Evolutionary conservation across 2,888 invertebrate species (phyloP).

Genomic region (Amblyjoppa fuscipennis): DNA sequence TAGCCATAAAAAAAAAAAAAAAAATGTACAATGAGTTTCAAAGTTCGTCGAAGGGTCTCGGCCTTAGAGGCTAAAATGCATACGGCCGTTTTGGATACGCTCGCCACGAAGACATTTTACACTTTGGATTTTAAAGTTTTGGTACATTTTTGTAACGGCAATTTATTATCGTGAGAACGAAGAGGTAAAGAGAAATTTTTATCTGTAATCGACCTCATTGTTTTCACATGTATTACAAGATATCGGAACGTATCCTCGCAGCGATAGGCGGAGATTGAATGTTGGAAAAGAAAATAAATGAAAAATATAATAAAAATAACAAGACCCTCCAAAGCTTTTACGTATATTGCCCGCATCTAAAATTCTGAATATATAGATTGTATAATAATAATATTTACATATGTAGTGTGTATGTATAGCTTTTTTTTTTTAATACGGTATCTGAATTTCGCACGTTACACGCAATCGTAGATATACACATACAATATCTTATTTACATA

Average conservation of each 20-base stretch:
- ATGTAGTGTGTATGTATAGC: conserved; percentile 45
- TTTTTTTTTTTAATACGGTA: conserved; percentile 29
- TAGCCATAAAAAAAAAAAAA: conserved; percentile 46
- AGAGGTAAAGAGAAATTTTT: not conserved
- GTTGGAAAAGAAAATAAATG: conserved; percentile 10
- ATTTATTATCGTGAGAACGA: not conserved
- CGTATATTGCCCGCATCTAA: conserved; percentile 46
- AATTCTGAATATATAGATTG: conserved; percentile 55
- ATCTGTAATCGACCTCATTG: not conserved
- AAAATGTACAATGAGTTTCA: conserved; percentile 50
- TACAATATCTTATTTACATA: conserved; percentile 62
- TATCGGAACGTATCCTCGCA: conserved; percentile 42
- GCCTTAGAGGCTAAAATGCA: conserved; percentile 58
- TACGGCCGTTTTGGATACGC: conserved; percentile 42
- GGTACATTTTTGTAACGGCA: not conserved
- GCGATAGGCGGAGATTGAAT: conserved; percentile 43
- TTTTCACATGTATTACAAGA: conserved; percentile 3
- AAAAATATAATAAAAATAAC: conserved; percentile 19
- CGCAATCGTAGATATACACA: conserved; percentile 50
- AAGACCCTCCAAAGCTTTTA: conserved; percentile 36
- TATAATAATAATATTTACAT: conserved; percentile 57
- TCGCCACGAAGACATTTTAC: conserved; percentile 5
- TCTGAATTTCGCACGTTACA: conserved; percentile 59
- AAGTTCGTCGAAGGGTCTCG: conserved; percentile 51
- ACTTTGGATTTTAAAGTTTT: conserved; percentile 7